phyloP scores from a whole-genome alignment of 2,113 vertebrate genomes.

The Nesoenas mayeri region DNA sequence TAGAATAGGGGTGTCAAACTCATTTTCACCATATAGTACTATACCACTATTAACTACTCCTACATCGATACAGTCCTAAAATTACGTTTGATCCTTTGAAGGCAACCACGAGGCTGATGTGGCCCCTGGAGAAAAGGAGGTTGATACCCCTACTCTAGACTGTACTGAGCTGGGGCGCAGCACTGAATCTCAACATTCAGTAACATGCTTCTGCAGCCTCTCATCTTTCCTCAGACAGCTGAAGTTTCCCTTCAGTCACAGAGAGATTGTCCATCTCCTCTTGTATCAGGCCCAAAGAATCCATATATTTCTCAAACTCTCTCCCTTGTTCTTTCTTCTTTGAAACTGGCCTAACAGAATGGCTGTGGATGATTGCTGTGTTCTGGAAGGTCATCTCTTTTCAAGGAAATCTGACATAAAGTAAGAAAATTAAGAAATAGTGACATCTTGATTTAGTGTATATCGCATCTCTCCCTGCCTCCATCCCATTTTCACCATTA shows the following conservation, averaged over 20 bases:
- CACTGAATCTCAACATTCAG: rapidly evolving
- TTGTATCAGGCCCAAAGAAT: not conserved
- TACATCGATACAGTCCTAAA: too few species aligned
- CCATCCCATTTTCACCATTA: not conserved
- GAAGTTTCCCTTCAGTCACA: not conserved
- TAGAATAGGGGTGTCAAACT: too few species aligned
- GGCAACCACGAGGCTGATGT: too few species aligned
- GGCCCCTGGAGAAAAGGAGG: too few species aligned
- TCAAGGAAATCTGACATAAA: not conserved
- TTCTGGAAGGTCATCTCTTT: not conserved
- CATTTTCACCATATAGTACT: too few species aligned
- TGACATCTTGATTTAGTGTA: not conserved
- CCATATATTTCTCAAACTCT: not conserved
- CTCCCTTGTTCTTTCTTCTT: not conserved
- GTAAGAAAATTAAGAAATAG: not conserved
- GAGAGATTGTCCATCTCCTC: not conserved
- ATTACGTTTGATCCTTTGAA: too few species aligned
- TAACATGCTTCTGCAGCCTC: not conserved
- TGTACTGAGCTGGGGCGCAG: not conserved
- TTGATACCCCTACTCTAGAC: not conserved
- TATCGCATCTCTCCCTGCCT: not conserved
- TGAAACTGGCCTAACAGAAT: not conserved
- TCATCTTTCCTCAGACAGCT: not conserved
- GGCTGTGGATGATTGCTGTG: not conserved
- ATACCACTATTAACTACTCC: too few species aligned